Conservation (phyloP, 2,888 invertebrate genomes). For the Balanococcus diminutus region DNA sequence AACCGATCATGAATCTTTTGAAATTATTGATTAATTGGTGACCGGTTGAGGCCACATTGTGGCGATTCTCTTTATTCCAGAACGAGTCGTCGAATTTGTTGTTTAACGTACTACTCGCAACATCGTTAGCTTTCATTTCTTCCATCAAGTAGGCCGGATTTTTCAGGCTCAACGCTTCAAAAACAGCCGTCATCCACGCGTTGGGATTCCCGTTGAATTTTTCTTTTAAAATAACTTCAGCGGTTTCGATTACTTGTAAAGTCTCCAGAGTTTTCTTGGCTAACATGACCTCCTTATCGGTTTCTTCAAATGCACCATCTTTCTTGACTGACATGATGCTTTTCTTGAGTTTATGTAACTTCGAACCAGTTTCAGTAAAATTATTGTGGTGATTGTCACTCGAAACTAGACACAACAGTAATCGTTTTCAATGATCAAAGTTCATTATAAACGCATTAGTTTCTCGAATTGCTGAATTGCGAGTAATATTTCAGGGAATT, state of each 20-base stretch:
- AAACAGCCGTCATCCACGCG: not conserved
- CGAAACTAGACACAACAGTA: no score
- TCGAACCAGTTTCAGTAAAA: no score
- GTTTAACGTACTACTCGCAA: not conserved
- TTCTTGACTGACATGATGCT: not conserved
- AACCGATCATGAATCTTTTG: not conserved
- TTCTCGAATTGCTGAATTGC: no score
- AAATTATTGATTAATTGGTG: not conserved
- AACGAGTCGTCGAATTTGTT: not conserved
- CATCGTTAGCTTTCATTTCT: not conserved
- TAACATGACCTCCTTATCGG: not conserved
- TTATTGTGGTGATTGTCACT: no score
- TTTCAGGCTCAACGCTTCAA: not conserved
- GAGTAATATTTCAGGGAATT: no score
- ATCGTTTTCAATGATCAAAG: no score
- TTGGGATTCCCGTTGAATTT: not conserved
- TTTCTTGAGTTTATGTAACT: not conserved
- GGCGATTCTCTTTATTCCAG: not conserved
- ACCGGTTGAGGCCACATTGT: not conserved
- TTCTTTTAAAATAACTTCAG: slow-evolving; percentile 5
- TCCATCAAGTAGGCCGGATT: not conserved
- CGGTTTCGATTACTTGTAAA: not conserved
- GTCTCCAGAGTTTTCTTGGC: slow-evolving; percentile 1
- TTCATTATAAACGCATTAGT: no score
- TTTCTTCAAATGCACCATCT: not conserved